A percentile compares a stretch with the other conserved stretches of the same genome.
phyloP scores from a whole-genome alignment of 2,113 vertebrate genomes.

The Cyprinodon brontotheroides region DNA sequence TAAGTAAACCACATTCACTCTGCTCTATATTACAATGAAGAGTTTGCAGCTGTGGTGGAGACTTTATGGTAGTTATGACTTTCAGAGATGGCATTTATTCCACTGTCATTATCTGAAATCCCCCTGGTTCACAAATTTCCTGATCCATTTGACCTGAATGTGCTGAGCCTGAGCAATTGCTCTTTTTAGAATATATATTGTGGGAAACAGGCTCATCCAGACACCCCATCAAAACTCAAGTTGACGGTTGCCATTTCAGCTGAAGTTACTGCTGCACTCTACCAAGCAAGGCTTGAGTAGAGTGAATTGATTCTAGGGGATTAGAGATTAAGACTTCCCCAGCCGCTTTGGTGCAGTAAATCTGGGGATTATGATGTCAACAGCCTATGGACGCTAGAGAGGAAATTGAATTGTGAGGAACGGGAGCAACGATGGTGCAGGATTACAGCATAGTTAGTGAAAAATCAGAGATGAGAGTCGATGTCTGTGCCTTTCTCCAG shows the following conservation, averaged over 20 bases:
- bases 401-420: conserved; percentile 77
- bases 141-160: conserved; percentile 8
- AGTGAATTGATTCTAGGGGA: conserved; percentile 78
- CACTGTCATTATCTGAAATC: conserved; percentile 4
- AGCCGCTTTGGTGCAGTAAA: conserved; percentile 76
- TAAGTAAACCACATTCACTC: too few relatives aligned
- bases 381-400: conserved; percentile 59
- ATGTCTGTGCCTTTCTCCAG: conserved; percentile 41
- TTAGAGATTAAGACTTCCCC: conserved; percentile 79
- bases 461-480: conserved; percentile 49
- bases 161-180: conserved; percentile 1
- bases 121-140: conserved; percentile 2
- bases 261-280: conserved; percentile 17
- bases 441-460: conserved; percentile 60
- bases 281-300: conserved; percentile 45
- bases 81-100: neutral
- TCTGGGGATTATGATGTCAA: conserved; percentile 84
- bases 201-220: conserved; percentile 16
- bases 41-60: neutral
- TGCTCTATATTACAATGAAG: neutral
- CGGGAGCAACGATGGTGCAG: conserved; percentile 31
- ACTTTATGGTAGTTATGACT: neutral
- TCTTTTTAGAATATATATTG: conserved; percentile 15
- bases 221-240: conserved; percentile 23
- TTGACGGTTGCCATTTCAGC: conserved; percentile 36